Evolutionary conservation across 2,113 vertebrate species (phyloP).

Genomic region (Odobenus rosmarus): DNA sequence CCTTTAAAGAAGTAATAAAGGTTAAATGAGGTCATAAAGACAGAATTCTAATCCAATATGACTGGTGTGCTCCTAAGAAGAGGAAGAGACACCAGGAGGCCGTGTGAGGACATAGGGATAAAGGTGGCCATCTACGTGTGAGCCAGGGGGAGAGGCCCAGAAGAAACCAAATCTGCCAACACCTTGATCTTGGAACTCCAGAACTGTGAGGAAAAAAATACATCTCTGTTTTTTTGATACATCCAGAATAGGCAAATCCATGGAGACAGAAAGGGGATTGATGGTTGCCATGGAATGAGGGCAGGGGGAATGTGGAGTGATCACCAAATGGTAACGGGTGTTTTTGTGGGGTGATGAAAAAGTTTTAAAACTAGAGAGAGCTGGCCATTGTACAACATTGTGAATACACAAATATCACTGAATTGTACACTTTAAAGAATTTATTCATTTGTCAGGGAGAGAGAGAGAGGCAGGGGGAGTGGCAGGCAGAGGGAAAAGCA

Average conservation of each 20-base stretch:
- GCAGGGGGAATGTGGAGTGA: not conserved
- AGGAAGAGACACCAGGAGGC: not conserved
- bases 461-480: no score
- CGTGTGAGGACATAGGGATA: not conserved
- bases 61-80: not conserved
- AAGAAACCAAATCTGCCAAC: not conserved
- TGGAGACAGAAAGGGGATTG: not conserved
- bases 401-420: not conserved
- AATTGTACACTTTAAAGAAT: not conserved
- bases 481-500: no score
- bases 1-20: not conserved
- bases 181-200: not conserved
- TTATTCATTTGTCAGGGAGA: no score
- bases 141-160: not conserved
- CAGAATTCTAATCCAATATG: not conserved
- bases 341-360: not conserved
- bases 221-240: not conserved
- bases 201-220: not conserved
- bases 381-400: not conserved
- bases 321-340: not conserved
- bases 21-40: not conserved
- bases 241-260: not conserved
- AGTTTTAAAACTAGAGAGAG: not conserved
- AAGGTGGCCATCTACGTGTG: no score
- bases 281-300: no score